These are phyloP conservation scores for Cephus nigrinus DNA, from an alignment of 2,888 invertebrate genomes.

Conservation along the genomic window DNA sequence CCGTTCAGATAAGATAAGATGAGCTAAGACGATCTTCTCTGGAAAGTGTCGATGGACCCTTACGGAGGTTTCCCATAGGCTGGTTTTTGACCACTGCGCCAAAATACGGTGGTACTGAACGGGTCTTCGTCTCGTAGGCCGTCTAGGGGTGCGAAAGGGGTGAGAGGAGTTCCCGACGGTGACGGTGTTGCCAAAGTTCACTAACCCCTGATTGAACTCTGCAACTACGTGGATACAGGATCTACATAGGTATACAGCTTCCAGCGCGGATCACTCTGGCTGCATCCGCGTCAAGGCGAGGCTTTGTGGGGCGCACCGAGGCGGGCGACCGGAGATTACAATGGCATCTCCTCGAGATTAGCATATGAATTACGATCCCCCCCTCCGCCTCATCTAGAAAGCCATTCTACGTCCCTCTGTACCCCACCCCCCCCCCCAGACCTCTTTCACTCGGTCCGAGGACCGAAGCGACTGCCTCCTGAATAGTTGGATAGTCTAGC, in stretches of 20 bases:
- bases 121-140: not conserved
- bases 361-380: conserved; percentile 64
- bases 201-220: conserved; percentile 56
- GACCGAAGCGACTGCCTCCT: not conserved
- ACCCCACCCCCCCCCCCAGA: conserved; percentile 10
- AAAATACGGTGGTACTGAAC: not conserved
- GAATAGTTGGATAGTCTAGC: not conserved
- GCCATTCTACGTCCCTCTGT: conserved; percentile 36
- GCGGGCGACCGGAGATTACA: conserved; percentile 65
- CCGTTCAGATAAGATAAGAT: not conserved
- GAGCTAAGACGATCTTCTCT: not conserved
- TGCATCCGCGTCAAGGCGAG: conserved; percentile 60
- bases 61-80: not conserved
- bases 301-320: conserved; percentile 59
- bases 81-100: not conserved
- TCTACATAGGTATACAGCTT: conserved; percentile 49
- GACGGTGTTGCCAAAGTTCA: conserved; percentile 47
- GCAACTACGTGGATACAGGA: conserved; percentile 45
- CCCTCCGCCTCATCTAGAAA: conserved; percentile 29
- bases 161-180: not conserved
- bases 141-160: not conserved
- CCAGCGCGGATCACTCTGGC: conserved; percentile 55
- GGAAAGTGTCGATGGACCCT: not conserved
- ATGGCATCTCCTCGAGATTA: conserved; percentile 66
- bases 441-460: not conserved